phyloP scores from a whole-genome alignment of 2,888 invertebrate species.

The Megamerina dolium region DNA sequence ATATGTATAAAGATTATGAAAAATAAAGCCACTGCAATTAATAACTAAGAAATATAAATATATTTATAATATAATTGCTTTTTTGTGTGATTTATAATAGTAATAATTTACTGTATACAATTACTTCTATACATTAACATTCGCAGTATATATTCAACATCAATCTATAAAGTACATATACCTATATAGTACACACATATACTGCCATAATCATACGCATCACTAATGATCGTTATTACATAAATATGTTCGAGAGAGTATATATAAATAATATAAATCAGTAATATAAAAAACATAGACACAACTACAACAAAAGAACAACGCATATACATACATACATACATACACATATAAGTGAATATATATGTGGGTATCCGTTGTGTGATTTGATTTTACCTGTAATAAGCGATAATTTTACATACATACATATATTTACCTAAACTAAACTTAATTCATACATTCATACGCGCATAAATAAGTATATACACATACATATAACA shows the following conservation, averaged over 20 bases:
- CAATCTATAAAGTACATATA: too few relatives aligned
- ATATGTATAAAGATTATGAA: too few relatives aligned
- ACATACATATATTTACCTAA: conserved; percentile 16
- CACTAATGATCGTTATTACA: conserved; percentile 3
- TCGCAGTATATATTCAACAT: too few relatives aligned
- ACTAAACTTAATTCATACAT: not conserved
- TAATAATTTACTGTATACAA: conserved; percentile 1
- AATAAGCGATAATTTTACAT: conserved; percentile 25
- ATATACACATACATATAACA: not conserved
- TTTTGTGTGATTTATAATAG: conserved; percentile 8
- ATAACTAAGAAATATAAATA: too few relatives aligned
- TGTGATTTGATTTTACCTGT: conserved; percentile 22
- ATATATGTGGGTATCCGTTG: conserved; percentile 1
- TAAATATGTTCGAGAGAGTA: conserved; percentile 14
- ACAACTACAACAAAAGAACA: conserved; percentile 22
- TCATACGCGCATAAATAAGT: not conserved
- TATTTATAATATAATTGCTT: too few relatives aligned
- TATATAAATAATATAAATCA: conserved; percentile 14
- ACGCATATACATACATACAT: too few relatives aligned
- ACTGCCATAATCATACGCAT: conserved; percentile 9
- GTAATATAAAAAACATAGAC: conserved; percentile 13
- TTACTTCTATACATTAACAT: conserved; percentile 7
- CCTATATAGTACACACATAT: conserved; percentile 9
- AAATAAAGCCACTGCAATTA: too few relatives aligned
- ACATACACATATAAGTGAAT: conserved; percentile 2